A percentile compares a stretch with the other conserved stretches of the same genome.
These are phyloP conservation scores for Athalia cordata DNA, from an alignment of 2,888 invertebrate genomes.

Conservation along the genomic window DNA sequence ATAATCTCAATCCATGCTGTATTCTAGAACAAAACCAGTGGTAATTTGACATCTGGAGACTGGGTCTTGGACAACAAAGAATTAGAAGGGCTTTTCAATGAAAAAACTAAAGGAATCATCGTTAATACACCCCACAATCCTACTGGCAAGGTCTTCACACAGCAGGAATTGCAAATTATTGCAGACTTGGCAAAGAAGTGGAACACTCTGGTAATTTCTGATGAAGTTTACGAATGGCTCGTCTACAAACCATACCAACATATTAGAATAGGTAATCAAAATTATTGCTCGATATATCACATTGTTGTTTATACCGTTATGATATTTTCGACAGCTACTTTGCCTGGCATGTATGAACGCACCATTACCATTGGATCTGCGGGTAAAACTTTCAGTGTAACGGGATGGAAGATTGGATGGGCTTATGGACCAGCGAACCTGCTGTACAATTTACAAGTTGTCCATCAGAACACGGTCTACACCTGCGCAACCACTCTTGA, in stretches of 20 bases:
- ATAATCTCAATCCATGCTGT: constrained; percentile 21
- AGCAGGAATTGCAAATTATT: constrained; percentile 83
- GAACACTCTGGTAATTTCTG: constrained; percentile 93
- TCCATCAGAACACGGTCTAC: constrained; percentile 96
- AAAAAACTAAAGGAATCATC: constrained; percentile 94
- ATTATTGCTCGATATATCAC: neutral
- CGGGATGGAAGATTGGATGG: constrained; percentile 99
- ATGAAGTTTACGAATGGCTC: constrained; percentile 99
- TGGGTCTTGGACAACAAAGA: constrained; percentile 92
- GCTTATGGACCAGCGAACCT: constrained; percentile 91
- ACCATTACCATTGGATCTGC: constrained; percentile 98
- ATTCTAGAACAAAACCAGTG: constrained; percentile 74
- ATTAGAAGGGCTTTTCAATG: constrained; percentile 86
- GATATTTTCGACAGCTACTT: constrained; percentile 78
- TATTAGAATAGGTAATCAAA: constrained; percentile 87
- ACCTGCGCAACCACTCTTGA: constrained; percentile 93
- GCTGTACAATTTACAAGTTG: constrained; percentile 86
- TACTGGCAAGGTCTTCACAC: constrained; percentile 90
- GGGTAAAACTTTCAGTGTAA: constrained; percentile 98
- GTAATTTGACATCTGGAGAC: constrained; percentile 83
- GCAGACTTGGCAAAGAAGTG: constrained; percentile 93
- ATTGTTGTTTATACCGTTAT: constrained; percentile 29
- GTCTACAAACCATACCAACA: constrained; percentile 89
- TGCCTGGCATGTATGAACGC: constrained; percentile 98
- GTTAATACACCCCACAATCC: constrained; percentile 99